Evolutionary conservation across 2,888 invertebrate genomes (phyloP).

Genomic region (Odontocolon sp.): DNA sequence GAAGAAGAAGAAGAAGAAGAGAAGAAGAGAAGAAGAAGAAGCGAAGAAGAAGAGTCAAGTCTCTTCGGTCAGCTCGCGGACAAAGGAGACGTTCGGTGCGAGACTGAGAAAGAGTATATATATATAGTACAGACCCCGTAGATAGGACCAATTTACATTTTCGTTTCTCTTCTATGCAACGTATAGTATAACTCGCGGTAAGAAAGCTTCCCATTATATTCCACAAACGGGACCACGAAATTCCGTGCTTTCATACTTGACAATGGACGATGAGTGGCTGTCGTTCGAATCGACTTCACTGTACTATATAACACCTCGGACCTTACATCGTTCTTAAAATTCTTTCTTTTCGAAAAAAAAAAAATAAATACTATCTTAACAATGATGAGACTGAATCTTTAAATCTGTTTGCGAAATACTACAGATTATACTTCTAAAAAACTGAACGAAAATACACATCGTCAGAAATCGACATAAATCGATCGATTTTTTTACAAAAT

Average conservation of each 20-base stretch:
- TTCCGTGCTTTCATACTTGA: slow-evolving; percentile 21
- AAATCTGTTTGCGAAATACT: too few relatives aligned
- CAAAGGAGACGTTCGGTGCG: not conserved
- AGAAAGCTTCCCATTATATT: slow-evolving; percentile 22
- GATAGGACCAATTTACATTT: slow-evolving; percentile 67
- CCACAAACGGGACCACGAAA: not conserved
- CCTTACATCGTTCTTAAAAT: not conserved
- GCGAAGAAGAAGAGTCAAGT: slow-evolving; percentile 7
- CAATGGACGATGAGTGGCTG: too few relatives aligned
- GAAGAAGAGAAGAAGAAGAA: not conserved
- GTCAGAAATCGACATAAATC: too few relatives aligned
- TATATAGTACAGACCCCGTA: not conserved
- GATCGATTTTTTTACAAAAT: too few relatives aligned
- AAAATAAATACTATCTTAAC: not conserved
- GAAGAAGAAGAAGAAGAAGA: too few relatives aligned
- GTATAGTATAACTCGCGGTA: slow-evolving; percentile 27
- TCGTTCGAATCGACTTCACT: slow-evolving; percentile 15
- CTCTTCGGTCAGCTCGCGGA: not conserved
- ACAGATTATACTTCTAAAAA: too few relatives aligned
- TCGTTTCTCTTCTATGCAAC: slow-evolving; percentile 60
- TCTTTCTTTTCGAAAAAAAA: not conserved
- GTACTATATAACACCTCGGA: not conserved
- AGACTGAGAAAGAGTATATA: not conserved
- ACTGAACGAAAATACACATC: too few relatives aligned
- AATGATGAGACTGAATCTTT: too few relatives aligned